These are phyloP conservation scores for Acipenser ruthenus DNA, from an alignment of 2,797 vertebrate genomes.

Conservation along the genomic window DNA sequence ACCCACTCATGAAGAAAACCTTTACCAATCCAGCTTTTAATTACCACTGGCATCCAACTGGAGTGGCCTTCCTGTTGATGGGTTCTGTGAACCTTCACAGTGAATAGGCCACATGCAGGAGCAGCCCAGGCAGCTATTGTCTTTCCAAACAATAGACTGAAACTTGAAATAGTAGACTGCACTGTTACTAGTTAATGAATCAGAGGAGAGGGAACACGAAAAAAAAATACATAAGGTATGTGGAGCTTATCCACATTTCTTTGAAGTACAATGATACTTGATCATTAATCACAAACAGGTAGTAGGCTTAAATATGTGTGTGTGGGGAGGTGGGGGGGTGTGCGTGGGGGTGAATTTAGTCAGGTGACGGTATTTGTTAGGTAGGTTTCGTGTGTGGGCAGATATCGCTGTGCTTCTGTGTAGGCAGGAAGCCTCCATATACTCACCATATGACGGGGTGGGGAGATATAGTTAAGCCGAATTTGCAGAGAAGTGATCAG, in stretches of 20 bases:
- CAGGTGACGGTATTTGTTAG: slow-evolving; percentile 15
- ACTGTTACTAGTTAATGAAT: background rate
- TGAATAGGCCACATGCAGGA: slow-evolving; percentile 1
- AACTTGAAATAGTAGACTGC: slow-evolving; percentile 5
- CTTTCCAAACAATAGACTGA: slow-evolving; percentile 5
- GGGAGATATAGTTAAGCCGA: slow-evolving; percentile 47
- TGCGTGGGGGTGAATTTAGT: slow-evolving; percentile 1
- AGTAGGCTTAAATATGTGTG: background rate
- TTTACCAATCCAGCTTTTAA: too few species aligned
- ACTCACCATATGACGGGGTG: slow-evolving; percentile 39
- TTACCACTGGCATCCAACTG: too few species aligned
- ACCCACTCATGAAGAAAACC: too few species aligned
- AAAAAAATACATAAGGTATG: background rate
- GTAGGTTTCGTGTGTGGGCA: slow-evolving; percentile 14
- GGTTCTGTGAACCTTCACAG: background rate
- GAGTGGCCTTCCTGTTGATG: too few species aligned
- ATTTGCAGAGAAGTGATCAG: slow-evolving; percentile 36
- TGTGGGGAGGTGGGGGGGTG: slow-evolving; percentile 3
- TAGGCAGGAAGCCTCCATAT: slow-evolving; percentile 21
- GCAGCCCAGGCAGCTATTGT: slow-evolving; percentile 4
- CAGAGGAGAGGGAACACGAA: background rate
- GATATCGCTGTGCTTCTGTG: slow-evolving; percentile 1
- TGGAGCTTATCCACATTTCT: background rate
- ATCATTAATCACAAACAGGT: background rate
- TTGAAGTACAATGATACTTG: background rate